Percentiles rank a stretch among this genome's conserved stretches.
Evolutionary conservation across 1,140 invertebrate genomes (phyloP).

Genomic region (Nephotettix cincticeps): DNA sequence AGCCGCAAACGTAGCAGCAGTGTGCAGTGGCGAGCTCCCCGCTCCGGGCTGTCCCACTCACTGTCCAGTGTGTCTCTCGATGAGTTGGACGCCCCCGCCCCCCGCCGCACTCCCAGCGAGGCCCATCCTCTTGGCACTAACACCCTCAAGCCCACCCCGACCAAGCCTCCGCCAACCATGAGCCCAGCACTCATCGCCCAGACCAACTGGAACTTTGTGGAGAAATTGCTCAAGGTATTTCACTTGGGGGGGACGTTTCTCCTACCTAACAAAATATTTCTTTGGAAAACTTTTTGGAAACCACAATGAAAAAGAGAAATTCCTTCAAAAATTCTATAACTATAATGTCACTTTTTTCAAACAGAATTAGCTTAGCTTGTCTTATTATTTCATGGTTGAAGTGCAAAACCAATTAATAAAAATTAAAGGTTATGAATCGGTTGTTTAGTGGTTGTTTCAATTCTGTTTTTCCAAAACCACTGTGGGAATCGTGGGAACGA

Average conservation of each 20-base stretch:
- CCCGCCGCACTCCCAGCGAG: conserved; percentile 29
- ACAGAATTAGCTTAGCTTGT: too few relatives aligned
- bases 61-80: conserved; percentile 33
- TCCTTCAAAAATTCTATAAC: too few relatives aligned
- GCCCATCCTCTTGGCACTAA: conserved; percentile 35
- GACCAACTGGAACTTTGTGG: conserved; percentile 97
- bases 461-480: too few relatives aligned
- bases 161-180: conserved; percentile 50
- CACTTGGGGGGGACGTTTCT: too few relatives aligned
- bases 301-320: too few relatives aligned
- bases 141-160: conserved; percentile 27
- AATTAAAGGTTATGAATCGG: too few relatives aligned
- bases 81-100: conserved; percentile 15
- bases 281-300: background rate
- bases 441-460: too few relatives aligned
- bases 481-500: too few relatives aligned
- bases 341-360: too few relatives aligned
- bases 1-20: conserved; percentile 36
- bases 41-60: conserved; percentile 46
- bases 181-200: conserved; percentile 89
- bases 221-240: conserved; percentile 94
- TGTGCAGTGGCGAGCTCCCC: conserved; percentile 42
- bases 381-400: too few relatives aligned
- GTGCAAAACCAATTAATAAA: too few relatives aligned
- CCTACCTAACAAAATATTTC: too few relatives aligned